phyloP scores from a whole-genome alignment of 1,140 invertebrate species.

The Drosophila nannoptera region DNA sequence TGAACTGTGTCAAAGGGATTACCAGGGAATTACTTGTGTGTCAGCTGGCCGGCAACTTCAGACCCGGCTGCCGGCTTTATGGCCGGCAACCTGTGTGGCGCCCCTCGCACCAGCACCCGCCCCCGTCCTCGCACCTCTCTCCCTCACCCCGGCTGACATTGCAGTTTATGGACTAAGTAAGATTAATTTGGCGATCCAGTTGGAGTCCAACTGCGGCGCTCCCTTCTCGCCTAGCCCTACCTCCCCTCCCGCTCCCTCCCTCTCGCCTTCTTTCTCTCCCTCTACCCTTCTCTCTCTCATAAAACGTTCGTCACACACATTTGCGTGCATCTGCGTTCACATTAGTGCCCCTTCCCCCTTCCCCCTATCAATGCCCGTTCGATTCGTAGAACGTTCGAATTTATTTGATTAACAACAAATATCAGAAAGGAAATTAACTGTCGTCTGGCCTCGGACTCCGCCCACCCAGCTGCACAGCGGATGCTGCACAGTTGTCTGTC shows the following conservation, averaged over 20 bases:
- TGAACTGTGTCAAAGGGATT: constrained; percentile 73
- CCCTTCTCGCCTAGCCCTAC: no score
- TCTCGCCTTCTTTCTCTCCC: background rate
- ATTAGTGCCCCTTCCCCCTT: background rate
- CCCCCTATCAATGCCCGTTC: constrained; percentile 25
- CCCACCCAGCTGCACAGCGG: constrained; percentile 3
- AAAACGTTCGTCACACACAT: background rate
- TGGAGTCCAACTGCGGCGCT: background rate
- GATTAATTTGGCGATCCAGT: constrained; percentile 70
- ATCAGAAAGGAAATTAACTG: constrained; percentile 77
- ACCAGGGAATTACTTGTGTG: constrained; percentile 56
- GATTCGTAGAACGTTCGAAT: constrained; percentile 59
- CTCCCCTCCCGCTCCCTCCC: background rate
- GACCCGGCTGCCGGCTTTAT: background rate
- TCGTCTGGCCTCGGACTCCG: constrained; percentile 56
- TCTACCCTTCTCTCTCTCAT: constrained; percentile 12
- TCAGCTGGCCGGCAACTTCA: constrained; percentile 1
- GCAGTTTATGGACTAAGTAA: constrained; percentile 67
- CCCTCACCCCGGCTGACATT: constrained; percentile 14
- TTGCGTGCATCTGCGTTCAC: background rate
- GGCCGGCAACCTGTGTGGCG: background rate
- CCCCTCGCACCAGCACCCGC: background rate
- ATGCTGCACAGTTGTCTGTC: constrained; percentile 36
- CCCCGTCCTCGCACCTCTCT: background rate
- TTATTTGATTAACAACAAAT: constrained; percentile 77